Evolutionary conservation across 2,888 invertebrate species (phyloP).

Genomic region (Euclidia mi): DNA sequence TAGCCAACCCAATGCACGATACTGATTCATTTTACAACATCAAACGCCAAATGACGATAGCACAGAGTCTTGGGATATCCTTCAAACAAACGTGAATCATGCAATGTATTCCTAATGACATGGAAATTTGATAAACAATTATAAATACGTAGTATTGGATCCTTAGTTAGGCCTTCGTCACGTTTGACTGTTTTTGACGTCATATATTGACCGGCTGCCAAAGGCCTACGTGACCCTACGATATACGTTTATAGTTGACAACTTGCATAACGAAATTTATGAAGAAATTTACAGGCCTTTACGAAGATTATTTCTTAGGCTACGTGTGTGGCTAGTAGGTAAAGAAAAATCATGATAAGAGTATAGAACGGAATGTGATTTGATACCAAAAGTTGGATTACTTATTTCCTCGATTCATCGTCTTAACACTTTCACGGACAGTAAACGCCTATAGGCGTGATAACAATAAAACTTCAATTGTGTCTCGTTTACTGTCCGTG

Average conservation of each 20-base stretch:
- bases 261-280: too few relatives aligned
- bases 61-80: background rate
- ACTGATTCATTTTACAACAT: slow-evolving; percentile 1
- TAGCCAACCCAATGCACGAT: background rate
- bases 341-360: too few relatives aligned
- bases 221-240: background rate
- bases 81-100: slow-evolving; percentile 1
- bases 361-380: too few relatives aligned
- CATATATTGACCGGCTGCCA: background rate
- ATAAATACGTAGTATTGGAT: background rate
- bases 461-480: too few relatives aligned
- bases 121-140: slow-evolving; percentile 4
- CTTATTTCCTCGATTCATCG: too few relatives aligned
- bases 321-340: too few relatives aligned
- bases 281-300: too few relatives aligned
- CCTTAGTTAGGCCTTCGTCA: background rate
- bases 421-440: too few relatives aligned
- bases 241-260: background rate
- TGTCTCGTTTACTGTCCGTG: too few relatives aligned
- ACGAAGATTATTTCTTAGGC: too few relatives aligned
- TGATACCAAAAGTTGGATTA: too few relatives aligned
- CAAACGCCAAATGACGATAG: background rate
- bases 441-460: too few relatives aligned
- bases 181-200: background rate
- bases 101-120: background rate